A percentile compares a stretch with the other conserved stretches of the same genome.
These are phyloP conservation scores for Zele albiditarsus DNA, from an alignment of 2,888 invertebrate species.

Conservation along the genomic window DNA sequence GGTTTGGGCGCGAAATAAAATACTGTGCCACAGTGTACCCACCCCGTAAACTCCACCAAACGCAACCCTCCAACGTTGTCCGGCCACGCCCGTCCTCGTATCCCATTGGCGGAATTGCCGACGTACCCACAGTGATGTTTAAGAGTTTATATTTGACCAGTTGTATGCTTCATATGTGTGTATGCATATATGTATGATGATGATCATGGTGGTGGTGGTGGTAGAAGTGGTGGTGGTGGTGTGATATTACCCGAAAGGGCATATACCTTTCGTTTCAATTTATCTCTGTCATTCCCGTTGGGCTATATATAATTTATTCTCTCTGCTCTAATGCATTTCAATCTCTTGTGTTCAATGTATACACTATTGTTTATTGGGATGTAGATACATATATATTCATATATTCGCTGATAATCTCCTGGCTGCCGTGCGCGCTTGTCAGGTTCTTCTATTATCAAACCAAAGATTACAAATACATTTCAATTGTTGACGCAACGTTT, in stretches of 20 bases:
- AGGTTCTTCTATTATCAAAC: no score
- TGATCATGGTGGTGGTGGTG: slow-evolving; percentile 13
- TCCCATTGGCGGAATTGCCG: slow-evolving; percentile 55
- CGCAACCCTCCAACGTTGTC: slow-evolving; percentile 46
- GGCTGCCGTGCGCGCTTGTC: background rate
- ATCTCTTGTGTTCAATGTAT: slow-evolving; percentile 9
- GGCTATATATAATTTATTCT: background rate
- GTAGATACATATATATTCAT: background rate
- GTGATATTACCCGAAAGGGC: slow-evolving; percentile 26
- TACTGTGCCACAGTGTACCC: slow-evolving; percentile 70
- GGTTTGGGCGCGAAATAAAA: slow-evolving; percentile 64
- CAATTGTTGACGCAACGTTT: no score
- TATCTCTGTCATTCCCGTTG: background rate
- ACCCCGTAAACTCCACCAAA: slow-evolving; percentile 64
- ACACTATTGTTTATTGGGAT: background rate
- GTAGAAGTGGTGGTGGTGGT: slow-evolving; percentile 27
- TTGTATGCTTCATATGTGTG: background rate
- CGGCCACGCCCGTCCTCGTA: slow-evolving; percentile 56
- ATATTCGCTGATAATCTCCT: background rate
- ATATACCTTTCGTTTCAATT: slow-evolving; percentile 21
- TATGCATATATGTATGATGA: slow-evolving; percentile 1
- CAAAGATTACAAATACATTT: no score
- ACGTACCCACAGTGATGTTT: slow-evolving; percentile 55
- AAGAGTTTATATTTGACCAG: slow-evolving; percentile 66
- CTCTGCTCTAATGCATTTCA: background rate